These are phyloP conservation scores for Oreochromis tanganicae DNA, from an alignment of 2,113 vertebrate genomes.

Conservation along the genomic window DNA sequence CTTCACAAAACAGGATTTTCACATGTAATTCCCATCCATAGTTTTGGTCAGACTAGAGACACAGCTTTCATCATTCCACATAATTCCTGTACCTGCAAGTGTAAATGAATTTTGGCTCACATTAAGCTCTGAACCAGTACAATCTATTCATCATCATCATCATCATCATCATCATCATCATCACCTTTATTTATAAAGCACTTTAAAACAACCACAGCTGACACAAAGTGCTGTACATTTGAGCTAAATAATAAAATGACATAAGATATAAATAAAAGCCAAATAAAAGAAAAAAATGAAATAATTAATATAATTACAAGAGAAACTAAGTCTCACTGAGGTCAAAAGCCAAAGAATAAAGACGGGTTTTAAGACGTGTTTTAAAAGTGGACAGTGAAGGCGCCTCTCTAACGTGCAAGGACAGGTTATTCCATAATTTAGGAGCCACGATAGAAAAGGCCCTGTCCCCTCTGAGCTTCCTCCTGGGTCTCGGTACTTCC, in stretches of 20 bases:
- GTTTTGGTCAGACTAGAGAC: accelerated
- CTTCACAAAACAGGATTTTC: background rate
- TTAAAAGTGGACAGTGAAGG: no score
- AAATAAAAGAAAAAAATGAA: background rate
- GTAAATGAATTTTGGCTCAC: background rate
- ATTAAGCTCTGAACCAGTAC: background rate
- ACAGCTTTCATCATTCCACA: background rate
- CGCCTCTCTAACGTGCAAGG: no score
- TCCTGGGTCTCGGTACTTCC: background rate
- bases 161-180: background rate
- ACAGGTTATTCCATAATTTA: background rate
- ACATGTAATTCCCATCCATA: background rate
- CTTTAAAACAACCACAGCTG: background rate
- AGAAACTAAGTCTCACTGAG: background rate
- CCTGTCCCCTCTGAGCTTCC: accelerated
- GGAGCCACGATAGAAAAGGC: background rate
- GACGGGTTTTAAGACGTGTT: background rate
- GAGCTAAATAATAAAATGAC: background rate
- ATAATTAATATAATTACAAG: background rate
- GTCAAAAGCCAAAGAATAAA: background rate
- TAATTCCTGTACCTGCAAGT: background rate
- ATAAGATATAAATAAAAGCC: accelerated
- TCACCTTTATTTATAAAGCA: background rate
- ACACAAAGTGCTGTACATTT: background rate
- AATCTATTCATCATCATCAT: background rate